These are phyloP conservation scores for Myrmecophaga tridactyla DNA, from an alignment of 2,113 vertebrate genomes.

Conservation along the genomic window DNA sequence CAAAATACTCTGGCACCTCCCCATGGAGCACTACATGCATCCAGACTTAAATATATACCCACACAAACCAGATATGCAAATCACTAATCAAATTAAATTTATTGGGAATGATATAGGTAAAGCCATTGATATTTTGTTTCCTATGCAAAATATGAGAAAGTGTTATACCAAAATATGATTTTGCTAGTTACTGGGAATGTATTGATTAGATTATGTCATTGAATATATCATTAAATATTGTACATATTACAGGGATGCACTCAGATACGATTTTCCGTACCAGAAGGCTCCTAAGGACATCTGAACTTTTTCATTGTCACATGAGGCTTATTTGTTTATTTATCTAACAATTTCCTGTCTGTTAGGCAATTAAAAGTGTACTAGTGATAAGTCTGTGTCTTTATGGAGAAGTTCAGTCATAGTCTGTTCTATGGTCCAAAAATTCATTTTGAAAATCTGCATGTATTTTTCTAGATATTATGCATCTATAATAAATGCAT, in stretches of 20 bases:
- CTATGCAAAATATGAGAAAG: conserved; percentile 51
- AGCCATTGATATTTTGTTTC: conserved; percentile 22
- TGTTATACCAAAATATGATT: conserved; percentile 9
- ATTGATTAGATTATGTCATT: not conserved
- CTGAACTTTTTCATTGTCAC: not conserved
- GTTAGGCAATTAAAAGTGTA: not conserved
- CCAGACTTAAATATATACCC: not conserved
- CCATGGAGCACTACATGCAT: not conserved
- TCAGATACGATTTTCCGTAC: not conserved
- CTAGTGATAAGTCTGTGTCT: not conserved
- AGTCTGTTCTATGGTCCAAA: not conserved
- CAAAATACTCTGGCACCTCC: not conserved
- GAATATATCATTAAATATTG: too few species aligned
- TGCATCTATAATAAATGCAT: not conserved
- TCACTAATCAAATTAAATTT: conserved; percentile 56
- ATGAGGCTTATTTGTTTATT: not conserved
- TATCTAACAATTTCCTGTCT: not conserved
- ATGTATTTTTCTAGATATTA: not conserved
- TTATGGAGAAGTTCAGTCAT: not conserved
- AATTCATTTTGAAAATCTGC: conserved; percentile 5
- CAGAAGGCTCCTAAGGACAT: not conserved
- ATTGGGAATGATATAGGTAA: not conserved
- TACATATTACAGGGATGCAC: not conserved
- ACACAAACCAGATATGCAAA: conserved; percentile 26
- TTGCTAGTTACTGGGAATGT: not conserved